Percentiles rank a stretch among this genome's conserved stretches.
phyloP scores from a whole-genome alignment of 2,113 vertebrate species.

The Ophthalmolycus amberensis region DNA sequence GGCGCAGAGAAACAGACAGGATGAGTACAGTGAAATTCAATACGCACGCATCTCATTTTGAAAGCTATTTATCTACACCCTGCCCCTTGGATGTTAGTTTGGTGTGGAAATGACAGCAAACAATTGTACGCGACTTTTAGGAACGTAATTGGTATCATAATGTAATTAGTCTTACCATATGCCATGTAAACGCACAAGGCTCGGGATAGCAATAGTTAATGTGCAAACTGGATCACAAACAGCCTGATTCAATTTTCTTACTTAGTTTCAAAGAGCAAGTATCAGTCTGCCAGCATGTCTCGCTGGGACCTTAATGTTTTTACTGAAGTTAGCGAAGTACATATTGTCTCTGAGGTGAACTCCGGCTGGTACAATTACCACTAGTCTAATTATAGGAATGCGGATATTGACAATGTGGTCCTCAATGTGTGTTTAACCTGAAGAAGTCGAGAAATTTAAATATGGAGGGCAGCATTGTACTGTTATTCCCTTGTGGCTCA shows the following conservation, averaged over 20 bases:
- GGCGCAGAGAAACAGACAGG: constrained; percentile 23
- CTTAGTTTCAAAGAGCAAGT: constrained; percentile 66
- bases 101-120: constrained; percentile 68
- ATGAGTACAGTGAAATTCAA: constrained; percentile 57
- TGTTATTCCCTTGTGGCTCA: constrained; percentile 3
- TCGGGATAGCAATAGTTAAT: constrained; percentile 69
- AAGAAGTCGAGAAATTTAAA: constrained; percentile 9
- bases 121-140: constrained; percentile 61
- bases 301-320: constrained; percentile 67
- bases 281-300: constrained; percentile 63
- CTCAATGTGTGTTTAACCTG: constrained; percentile 45
- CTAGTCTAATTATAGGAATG: constrained; percentile 58
- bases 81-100: constrained; percentile 67
- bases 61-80: constrained; percentile 59
- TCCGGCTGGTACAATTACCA: constrained; percentile 26
- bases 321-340: constrained; percentile 64
- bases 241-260: constrained; percentile 69
- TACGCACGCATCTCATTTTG: constrained; percentile 39
- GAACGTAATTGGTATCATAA: constrained; percentile 73
- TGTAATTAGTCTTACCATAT: constrained; percentile 66
- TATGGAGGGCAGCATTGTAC: not conserved
- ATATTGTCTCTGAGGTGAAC: constrained; percentile 66
- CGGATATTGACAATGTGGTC: constrained; percentile 33
- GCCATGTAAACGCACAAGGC: constrained; percentile 47
- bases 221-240: constrained; percentile 73